Evolutionary conservation across 2,797 vertebrate species (phyloP).

Genomic region (Rhyacichthys aspro): DNA sequence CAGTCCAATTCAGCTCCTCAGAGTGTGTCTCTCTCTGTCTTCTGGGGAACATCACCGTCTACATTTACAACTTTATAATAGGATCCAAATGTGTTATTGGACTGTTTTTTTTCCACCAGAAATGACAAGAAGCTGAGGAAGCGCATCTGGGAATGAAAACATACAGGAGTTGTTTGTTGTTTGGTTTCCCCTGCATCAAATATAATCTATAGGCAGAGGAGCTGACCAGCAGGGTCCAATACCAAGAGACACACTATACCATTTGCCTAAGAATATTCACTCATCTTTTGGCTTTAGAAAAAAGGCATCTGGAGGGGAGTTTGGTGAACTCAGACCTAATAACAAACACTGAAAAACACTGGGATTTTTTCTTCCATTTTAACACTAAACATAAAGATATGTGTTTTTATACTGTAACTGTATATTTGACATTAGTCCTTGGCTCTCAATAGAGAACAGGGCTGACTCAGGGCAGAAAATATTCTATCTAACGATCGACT

Average conservation of each 20-base stretch:
- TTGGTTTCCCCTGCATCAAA: constrained; percentile 42
- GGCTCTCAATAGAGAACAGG: too few relatives aligned
- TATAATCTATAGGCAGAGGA: constrained; percentile 23
- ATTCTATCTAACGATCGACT: too few relatives aligned
- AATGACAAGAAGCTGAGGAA: neutral
- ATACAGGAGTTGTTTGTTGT: constrained; percentile 12
- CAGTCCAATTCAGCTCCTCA: constrained; percentile 7
- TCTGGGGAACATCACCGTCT: constrained; percentile 19
- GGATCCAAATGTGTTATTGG: constrained; percentile 30
- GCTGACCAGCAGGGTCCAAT: constrained; percentile 36
- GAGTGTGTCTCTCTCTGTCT: constrained; percentile 15
- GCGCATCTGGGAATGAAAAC: constrained; percentile 28
- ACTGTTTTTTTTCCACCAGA: constrained; percentile 14
- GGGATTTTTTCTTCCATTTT: too few relatives aligned
- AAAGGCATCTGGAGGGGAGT: too few relatives aligned
- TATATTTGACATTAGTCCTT: too few relatives aligned
- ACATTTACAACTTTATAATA: constrained; percentile 47
- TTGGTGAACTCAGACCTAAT: too few relatives aligned
- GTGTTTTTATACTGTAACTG: too few relatives aligned
- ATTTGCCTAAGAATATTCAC: neutral
- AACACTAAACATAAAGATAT: too few relatives aligned
- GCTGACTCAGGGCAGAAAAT: too few relatives aligned
- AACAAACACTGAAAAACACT: too few relatives aligned
- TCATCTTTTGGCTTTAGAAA: too few relatives aligned
- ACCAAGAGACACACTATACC: constrained; percentile 18